These are phyloP conservation scores for Anodontia alba DNA, from an alignment of 2,888 invertebrate species.

Conservation along the genomic window DNA sequence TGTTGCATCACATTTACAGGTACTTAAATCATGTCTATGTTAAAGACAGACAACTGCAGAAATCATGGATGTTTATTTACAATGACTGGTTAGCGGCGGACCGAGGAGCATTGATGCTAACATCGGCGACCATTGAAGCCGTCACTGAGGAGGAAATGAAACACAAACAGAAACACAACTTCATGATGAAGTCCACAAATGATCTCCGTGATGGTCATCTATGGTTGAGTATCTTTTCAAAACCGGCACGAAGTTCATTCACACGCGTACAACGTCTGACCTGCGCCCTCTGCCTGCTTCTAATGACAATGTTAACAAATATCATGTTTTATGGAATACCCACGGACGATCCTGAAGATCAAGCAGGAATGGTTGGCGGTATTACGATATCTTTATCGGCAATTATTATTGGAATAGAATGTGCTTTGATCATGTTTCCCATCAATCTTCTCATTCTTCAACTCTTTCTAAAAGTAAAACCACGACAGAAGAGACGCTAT, in stretches of 20 bases:
- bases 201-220: slow-evolving; percentile 75
- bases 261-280: slow-evolving; percentile 79
- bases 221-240: slow-evolving; percentile 79
- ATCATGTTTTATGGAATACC: slow-evolving; percentile 78
- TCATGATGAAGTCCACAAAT: slow-evolving; percentile 51
- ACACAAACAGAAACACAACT: slow-evolving; percentile 42
- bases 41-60: slow-evolving; percentile 64
- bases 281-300: slow-evolving; percentile 75
- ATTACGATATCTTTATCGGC: slow-evolving; percentile 49
- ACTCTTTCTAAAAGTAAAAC: slow-evolving; percentile 53
- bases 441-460: slow-evolving; percentile 64
- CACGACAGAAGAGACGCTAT: slow-evolving; percentile 11
- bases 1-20: slow-evolving; percentile 53
- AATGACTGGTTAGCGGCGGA: slow-evolving; percentile 72
- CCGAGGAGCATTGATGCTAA: slow-evolving; percentile 38
- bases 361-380: slow-evolving; percentile 30
- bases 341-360: slow-evolving; percentile 65
- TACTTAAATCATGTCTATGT: slow-evolving; percentile 69
- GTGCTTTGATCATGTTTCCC: slow-evolving; percentile 68
- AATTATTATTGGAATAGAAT: slow-evolving; percentile 68
- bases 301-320: slow-evolving; percentile 77
- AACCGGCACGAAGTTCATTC: slow-evolving; percentile 73
- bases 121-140: slow-evolving; percentile 57
- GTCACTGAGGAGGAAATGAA: slow-evolving; percentile 40
- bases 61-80: slow-evolving; percentile 69